phyloP scores from a whole-genome alignment of 1,140 invertebrate genomes.

The Drosophila oshimai region DNA sequence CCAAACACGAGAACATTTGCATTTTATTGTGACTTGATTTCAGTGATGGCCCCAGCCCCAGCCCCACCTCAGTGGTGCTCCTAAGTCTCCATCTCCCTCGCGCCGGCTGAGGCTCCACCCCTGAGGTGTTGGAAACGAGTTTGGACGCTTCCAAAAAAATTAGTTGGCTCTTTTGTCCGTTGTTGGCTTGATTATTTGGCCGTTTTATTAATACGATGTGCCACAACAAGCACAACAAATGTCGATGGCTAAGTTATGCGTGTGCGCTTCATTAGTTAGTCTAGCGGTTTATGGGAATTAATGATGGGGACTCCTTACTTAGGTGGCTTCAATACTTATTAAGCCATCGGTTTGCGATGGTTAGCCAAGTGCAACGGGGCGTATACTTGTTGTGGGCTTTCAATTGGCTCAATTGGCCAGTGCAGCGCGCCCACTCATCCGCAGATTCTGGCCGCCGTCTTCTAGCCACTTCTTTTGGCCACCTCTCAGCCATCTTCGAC shows the following conservation, averaged over 20 bases:
- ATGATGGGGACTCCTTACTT: too few species aligned
- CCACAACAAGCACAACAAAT: slow-evolving; percentile 42
- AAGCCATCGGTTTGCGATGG: slow-evolving; percentile 1
- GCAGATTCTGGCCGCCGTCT: not conserved
- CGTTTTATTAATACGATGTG: slow-evolving; percentile 30
- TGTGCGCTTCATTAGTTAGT: slow-evolving; percentile 18
- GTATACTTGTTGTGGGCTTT: slow-evolving; percentile 27
- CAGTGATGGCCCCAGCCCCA: slow-evolving; percentile 41
- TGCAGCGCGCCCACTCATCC: slow-evolving; percentile 46
- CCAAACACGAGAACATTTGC: slow-evolving; percentile 32
- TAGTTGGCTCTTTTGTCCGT: slow-evolving; percentile 47
- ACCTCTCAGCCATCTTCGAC: slow-evolving; percentile 33
- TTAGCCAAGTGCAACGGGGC: slow-evolving; percentile 36
- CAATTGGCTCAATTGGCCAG: slow-evolving; percentile 54
- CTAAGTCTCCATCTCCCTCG: slow-evolving; percentile 11
- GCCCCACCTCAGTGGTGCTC: not conserved
- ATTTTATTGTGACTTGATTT: slow-evolving; percentile 66
- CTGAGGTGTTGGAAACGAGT: slow-evolving; percentile 67
- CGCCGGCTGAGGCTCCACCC: slow-evolving; percentile 50
- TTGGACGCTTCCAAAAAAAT: slow-evolving; percentile 56
- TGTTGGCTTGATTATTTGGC: slow-evolving; percentile 39
- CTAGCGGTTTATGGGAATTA: slow-evolving; percentile 1
- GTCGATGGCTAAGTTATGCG: slow-evolving; percentile 33
- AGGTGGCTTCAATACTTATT: slow-evolving; percentile 14
- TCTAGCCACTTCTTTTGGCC: slow-evolving; percentile 3